Percentiles rank a stretch among this genome's conserved stretches.
These are phyloP conservation scores for Xenus cinereus DNA, from an alignment of 2,113 vertebrate genomes.

Conservation along the genomic window DNA sequence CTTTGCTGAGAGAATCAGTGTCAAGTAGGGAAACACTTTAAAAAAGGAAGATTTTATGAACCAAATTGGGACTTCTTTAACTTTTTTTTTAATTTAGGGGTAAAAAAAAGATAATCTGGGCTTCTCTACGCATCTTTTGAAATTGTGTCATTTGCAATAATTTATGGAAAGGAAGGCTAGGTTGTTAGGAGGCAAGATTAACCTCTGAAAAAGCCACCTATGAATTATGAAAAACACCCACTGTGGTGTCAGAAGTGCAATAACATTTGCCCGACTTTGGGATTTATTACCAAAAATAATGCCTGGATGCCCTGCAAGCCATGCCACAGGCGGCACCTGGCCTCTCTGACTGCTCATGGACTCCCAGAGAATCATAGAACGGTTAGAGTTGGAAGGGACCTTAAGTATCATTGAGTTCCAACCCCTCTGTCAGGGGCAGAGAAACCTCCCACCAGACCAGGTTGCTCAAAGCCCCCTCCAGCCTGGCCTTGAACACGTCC, in stretches of 20 bases:
- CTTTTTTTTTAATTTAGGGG: background rate
- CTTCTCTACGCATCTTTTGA: background rate
- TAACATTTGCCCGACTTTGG: background rate
- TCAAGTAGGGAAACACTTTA: background rate
- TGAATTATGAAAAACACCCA: background rate
- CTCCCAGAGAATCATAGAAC: background rate
- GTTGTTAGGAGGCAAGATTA: background rate
- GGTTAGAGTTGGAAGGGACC: background rate
- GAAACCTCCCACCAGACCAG: background rate
- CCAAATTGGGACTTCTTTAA: background rate
- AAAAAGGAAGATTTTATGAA: background rate
- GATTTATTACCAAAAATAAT: background rate
- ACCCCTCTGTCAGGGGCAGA: background rate
- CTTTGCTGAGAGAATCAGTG: background rate
- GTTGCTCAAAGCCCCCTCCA: background rate
- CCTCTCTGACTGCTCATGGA: background rate
- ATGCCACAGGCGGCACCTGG: rapidly evolving
- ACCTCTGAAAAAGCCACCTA: background rate
- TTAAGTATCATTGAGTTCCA: background rate
- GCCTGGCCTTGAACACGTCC: background rate
- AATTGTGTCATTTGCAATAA: background rate
- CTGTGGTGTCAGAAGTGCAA: background rate
- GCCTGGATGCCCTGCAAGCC: background rate
- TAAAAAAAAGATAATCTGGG: background rate
- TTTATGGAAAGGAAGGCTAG: background rate